A percentile compares a stretch with the other conserved stretches of the same genome.
These are phyloP conservation scores for Chlorops oryzae DNA, from an alignment of 1,140 invertebrate species.

Conservation along the genomic window DNA sequence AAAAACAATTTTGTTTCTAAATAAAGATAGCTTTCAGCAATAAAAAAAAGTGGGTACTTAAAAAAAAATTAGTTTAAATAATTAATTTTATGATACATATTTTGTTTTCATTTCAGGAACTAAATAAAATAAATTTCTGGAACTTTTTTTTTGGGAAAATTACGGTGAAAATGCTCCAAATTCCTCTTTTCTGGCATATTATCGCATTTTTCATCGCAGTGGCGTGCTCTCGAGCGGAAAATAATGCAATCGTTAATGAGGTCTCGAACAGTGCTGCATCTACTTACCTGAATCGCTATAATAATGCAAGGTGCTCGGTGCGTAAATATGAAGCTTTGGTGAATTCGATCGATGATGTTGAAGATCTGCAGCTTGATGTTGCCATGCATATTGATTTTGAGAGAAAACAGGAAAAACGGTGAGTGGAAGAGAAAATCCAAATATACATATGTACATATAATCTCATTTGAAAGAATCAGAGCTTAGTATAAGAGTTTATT, in stretches of 20 bases:
- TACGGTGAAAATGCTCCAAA: not conserved
- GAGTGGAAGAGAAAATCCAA: too few species aligned
- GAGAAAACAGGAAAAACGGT: slow-evolving; percentile 39
- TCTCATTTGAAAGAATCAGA: too few species aligned
- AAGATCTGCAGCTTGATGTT: slow-evolving; percentile 42
- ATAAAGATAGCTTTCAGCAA: too few species aligned
- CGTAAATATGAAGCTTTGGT: slow-evolving; percentile 33
- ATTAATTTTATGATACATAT: too few species aligned
- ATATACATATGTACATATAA: too few species aligned
- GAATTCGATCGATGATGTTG: slow-evolving; percentile 38
- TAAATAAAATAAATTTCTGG: too few species aligned
- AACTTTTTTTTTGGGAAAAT: too few species aligned
- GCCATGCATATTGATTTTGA: slow-evolving; percentile 38
- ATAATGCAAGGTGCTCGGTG: slow-evolving; percentile 19
- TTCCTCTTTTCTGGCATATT: not conserved
- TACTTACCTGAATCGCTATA: slow-evolving; percentile 6
- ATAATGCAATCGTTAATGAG: not conserved
- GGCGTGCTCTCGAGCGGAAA: not conserved
- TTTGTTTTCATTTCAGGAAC: too few species aligned
- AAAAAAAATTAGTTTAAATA: too few species aligned
- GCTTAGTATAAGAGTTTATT: too few species aligned
- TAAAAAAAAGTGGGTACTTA: too few species aligned
- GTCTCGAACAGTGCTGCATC: not conserved
- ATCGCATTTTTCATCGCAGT: not conserved
- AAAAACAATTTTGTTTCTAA: too few species aligned